phyloP scores from a whole-genome alignment of 2,797 vertebrate species.

The Chaenodraco wilsoni region DNA sequence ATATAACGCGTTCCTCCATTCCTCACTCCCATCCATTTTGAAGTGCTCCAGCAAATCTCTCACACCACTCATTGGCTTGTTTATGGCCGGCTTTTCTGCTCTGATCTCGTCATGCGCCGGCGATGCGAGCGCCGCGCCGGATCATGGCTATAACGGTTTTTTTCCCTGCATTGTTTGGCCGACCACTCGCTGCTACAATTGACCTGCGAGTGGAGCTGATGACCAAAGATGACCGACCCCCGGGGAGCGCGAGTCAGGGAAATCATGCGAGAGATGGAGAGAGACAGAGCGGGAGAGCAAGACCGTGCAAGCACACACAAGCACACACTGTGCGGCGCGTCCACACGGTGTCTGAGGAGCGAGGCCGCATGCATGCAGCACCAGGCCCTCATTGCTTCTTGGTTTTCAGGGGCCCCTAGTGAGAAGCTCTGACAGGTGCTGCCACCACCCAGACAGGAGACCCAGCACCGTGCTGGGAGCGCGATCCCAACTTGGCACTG shows the following conservation, averaged over 20 bases:
- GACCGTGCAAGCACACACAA: conserved; percentile 35
- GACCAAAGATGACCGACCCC: conserved; percentile 80
- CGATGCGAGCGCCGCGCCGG: conserved; percentile 60
- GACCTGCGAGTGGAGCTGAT: conserved; percentile 80
- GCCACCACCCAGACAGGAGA: conserved; percentile 83
- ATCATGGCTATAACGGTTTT: conserved; percentile 57
- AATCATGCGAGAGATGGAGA: conserved; percentile 79
- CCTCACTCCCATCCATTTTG: conserved; percentile 59
- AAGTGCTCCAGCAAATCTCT: conserved; percentile 68
- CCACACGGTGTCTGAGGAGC: conserved; percentile 51
- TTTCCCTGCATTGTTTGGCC: conserved; percentile 77
- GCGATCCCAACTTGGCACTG: conserved; percentile 82
- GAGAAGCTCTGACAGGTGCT: conserved; percentile 85
- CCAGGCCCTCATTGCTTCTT: conserved; percentile 66
- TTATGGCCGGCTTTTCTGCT: conserved; percentile 71
- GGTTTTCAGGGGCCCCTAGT: conserved; percentile 71
- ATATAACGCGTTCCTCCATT: conserved; percentile 54
- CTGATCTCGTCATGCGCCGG: conserved; percentile 72
- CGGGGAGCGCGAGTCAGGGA: conserved; percentile 73
- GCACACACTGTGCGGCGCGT: conserved; percentile 43
- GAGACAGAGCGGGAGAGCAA: conserved; percentile 69
- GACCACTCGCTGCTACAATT: conserved; percentile 83
- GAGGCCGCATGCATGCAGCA: conserved; percentile 77
- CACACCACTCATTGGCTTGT: conserved; percentile 72
- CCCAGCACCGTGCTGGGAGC: conserved; percentile 81